Conservation (phyloP, 2,113 vertebrate genomes). For the Syrrhaptes paradoxus region DNA sequence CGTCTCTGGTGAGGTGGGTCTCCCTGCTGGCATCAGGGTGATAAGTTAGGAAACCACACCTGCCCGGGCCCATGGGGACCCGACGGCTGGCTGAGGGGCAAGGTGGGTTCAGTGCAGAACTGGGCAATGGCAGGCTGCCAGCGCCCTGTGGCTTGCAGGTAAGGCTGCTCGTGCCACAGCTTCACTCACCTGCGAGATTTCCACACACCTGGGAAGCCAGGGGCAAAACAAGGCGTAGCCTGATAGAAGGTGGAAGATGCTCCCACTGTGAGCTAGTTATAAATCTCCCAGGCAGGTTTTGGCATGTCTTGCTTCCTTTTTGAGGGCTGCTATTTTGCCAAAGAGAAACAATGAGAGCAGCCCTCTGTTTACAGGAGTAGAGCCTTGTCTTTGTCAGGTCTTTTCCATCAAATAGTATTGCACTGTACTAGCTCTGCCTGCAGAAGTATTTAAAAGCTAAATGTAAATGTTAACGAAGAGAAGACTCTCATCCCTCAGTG, state of each 20-base stretch:
- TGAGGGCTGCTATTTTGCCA: neutral
- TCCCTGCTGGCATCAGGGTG: neutral
- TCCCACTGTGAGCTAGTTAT: neutral
- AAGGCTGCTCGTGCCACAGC: neutral
- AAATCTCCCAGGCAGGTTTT: neutral
- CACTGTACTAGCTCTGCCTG: neutral
- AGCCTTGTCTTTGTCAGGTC: neutral
- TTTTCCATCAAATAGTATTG: neutral
- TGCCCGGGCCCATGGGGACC: neutral
- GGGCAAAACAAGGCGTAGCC: neutral
- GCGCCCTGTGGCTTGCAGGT: neutral
- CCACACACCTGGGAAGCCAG: neutral
- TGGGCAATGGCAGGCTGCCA: neutral
- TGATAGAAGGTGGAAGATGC: neutral
- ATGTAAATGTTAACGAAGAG: neutral
- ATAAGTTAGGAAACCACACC: neutral
- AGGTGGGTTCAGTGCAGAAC: neutral
- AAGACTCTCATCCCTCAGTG: neutral
- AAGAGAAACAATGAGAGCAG: neutral
- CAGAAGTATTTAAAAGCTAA: neutral
- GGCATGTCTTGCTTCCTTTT: neutral
- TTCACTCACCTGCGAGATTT: neutral
- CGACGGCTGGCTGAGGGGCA: accelerated
- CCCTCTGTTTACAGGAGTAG: neutral
- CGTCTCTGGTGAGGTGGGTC: neutral